Conservation (phyloP, 1,140 invertebrate species). For the Zaprionus kolodkinae region DNA sequence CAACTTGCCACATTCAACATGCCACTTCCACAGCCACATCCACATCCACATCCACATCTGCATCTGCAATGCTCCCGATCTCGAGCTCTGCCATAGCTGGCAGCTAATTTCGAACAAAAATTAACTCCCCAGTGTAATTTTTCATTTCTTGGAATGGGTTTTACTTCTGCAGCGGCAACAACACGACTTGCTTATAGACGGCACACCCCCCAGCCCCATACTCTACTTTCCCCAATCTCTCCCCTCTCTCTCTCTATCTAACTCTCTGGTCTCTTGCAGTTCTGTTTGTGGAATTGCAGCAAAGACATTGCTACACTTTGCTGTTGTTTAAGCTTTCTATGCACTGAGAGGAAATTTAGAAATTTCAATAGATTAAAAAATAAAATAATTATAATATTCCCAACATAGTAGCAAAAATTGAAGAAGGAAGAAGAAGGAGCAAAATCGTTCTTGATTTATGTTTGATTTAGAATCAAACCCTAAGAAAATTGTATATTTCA, state of each 20-base stretch:
- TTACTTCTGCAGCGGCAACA: slow-evolving; percentile 44
- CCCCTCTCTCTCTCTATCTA: background rate
- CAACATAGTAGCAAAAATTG: too few species aligned
- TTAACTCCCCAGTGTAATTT: slow-evolving; percentile 80
- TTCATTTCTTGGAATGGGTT: slow-evolving; percentile 79
- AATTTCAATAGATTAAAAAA: background rate
- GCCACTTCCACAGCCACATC: slow-evolving; percentile 11
- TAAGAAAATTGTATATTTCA: too few species aligned
- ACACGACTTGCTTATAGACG: slow-evolving; percentile 53
- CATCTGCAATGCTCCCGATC: slow-evolving; percentile 8
- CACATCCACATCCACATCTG: slow-evolving; percentile 9
- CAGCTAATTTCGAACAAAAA: slow-evolving; percentile 80
- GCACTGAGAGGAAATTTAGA: slow-evolving; percentile 15
- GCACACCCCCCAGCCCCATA: background rate
- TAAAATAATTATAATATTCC: too few species aligned
- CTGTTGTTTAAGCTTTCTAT: slow-evolving; percentile 44
- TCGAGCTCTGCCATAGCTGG: slow-evolving; percentile 55
- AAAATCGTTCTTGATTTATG: background rate
- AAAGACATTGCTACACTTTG: slow-evolving; percentile 68
- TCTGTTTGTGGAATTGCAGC: slow-evolving; percentile 47
- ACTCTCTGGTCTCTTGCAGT: background rate
- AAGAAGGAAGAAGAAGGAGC: too few species aligned
- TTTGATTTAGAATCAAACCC: too few species aligned
- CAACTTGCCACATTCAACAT: slow-evolving; percentile 25
- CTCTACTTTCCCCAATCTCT: background rate